These are phyloP conservation scores for Drosophila watanabei DNA, from an alignment of 1,140 invertebrate genomes.

Conservation along the genomic window DNA sequence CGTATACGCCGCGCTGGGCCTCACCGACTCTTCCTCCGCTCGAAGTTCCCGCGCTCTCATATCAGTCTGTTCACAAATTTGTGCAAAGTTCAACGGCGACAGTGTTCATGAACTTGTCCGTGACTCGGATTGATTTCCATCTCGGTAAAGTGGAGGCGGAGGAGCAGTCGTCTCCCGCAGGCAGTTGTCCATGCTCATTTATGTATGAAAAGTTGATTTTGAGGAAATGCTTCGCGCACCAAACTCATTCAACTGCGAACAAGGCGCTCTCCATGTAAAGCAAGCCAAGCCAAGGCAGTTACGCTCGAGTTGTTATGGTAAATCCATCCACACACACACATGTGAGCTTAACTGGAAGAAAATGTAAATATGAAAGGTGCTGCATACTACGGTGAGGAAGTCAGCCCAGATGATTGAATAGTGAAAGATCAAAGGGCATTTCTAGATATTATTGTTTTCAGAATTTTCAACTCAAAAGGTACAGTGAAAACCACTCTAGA, in stretches of 20 bases:
- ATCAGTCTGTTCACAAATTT: constrained; percentile 26
- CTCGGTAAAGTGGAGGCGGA: background rate
- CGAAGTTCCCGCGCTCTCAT: constrained; percentile 11
- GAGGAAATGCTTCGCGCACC: constrained; percentile 32
- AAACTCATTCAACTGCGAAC: constrained; percentile 51
- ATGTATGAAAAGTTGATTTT: constrained; percentile 37
- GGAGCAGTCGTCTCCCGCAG: constrained; percentile 11
- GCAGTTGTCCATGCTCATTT: constrained; percentile 56
- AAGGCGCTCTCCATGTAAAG: constrained; percentile 50
- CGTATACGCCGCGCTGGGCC: constrained; percentile 57
- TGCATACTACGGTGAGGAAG: background rate
- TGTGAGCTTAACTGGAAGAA: constrained; percentile 9
- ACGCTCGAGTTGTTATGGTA: constrained; percentile 65
- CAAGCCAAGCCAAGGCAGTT: constrained; percentile 64
- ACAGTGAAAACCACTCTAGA: background rate
- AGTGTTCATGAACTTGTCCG: constrained; percentile 69
- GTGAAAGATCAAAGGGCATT: constrained; percentile 15
- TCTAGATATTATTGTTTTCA: background rate
- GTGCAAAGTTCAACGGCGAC: constrained; percentile 40
- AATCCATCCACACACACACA: constrained; percentile 27
- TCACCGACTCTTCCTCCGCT: background rate
- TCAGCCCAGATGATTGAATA: constrained; percentile 6
- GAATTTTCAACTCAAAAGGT: background rate
- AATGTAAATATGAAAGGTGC: constrained; percentile 12
- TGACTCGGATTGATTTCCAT: constrained; percentile 34